Evolutionary conservation across 2,113 vertebrate species (phyloP).

Genomic region (Tichodroma muraria): DNA sequence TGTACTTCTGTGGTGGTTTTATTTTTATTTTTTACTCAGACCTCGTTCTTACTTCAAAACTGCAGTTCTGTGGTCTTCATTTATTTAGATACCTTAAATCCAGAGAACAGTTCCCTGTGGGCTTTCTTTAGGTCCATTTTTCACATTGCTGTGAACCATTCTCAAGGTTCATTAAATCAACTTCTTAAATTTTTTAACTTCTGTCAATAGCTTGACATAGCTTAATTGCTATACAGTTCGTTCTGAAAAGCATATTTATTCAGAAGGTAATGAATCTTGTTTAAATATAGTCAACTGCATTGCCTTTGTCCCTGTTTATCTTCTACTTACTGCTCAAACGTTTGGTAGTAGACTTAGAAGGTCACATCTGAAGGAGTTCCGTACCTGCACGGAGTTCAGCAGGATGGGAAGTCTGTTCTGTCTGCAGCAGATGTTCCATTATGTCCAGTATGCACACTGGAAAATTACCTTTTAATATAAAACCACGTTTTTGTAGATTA

Average conservation of each 20-base stretch:
- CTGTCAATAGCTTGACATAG: neutral
- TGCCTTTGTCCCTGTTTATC: neutral
- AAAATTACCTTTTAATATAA: neutral
- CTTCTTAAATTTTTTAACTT: neutral
- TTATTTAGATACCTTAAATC: neutral
- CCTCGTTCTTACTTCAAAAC: neutral
- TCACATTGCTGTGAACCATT: neutral
- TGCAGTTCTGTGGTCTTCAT: neutral
- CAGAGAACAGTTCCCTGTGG: neutral
- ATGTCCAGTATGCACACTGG: neutral
- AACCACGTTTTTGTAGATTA: neutral
- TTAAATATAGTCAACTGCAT: neutral
- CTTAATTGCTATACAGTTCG: neutral
- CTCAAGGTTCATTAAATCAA: neutral
- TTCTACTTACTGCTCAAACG: neutral
- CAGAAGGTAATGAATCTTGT: neutral
- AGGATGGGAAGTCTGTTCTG: neutral
- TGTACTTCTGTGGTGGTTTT: neutral
- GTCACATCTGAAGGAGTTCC: neutral
- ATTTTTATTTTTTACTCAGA: neutral
- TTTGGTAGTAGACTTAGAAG: neutral
- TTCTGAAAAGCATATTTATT: constrained; percentile 1
- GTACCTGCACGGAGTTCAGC: neutral
- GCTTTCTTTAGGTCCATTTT: neutral
- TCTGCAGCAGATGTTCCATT: neutral